Evolutionary conservation across 2,888 invertebrate species (phyloP), one percentile per base, ranked within the genome.

Genomic region (Pantelozetes paolii): DNA sequence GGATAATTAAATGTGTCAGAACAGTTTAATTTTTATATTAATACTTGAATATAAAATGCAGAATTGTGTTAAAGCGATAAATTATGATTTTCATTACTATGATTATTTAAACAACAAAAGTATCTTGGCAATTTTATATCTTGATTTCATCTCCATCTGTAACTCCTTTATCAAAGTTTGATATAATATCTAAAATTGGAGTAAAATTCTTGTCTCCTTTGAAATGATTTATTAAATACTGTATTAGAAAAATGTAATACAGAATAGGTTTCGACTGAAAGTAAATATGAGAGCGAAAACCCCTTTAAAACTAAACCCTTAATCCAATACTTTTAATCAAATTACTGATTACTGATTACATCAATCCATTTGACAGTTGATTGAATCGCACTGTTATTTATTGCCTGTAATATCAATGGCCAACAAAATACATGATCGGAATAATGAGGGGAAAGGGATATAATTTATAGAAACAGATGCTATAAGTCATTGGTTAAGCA

Each of bases 271-370:
- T 36, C 36, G 67, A 40, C 20, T 40, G 40, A 40, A 40, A 40
- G 67, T 40, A 42, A 54, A 20, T 48, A 28, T 36, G 71, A 71
- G 71, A 71, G 20, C n/a, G 20, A 50, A 20, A 11, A 1, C n/a
- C n/a, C n/a, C n/a, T n/a, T n/a, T n/a, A n/a, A n/a, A 50, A 50
- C 8, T 50, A n/a, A n/a, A n/a, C n/a, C 8, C 50, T 50, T 50
- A 50, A 50, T 50, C 20, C 50, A 50, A 50, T 50, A 50, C 6
- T 45, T 50, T 50, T 42, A 45, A 45, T 69, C 69, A 70, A 50
- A 70, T 70, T 70, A 70, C 36, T 20, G 69, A 69, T 69, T 69
- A 64, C 64, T 20, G n/a, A n/a, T 64, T 18, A 69, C 50, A 50
- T 50, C 45, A 45, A 18, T 45, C 30, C 20, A 11, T 40, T 70